Conservation (phyloP, 53 echinoderm and acorn worm genomes). For the Echinarachnius parma region DNA sequence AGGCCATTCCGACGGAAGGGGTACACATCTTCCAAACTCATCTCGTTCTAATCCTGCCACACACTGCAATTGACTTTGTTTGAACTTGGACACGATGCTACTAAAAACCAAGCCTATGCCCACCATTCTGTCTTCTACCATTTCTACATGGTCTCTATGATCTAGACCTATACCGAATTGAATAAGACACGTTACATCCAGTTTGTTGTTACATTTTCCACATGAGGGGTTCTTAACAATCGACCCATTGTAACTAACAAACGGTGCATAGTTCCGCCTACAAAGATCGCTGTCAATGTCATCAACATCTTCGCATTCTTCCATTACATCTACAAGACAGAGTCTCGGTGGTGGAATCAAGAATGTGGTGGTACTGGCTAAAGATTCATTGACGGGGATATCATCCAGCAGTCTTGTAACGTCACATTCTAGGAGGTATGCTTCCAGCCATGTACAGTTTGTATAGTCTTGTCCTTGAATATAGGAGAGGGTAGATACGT, state of each 20-base stretch:
- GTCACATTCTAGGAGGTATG: too few relatives aligned
- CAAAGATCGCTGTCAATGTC: too few relatives aligned
- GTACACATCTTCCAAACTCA: too few relatives aligned
- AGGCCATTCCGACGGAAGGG: too few relatives aligned
- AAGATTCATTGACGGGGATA: neutral
- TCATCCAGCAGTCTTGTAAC: neutral
- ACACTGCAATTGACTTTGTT: too few relatives aligned
- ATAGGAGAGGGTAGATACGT: neutral
- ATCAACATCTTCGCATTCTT: neutral
- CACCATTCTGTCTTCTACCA: too few relatives aligned
- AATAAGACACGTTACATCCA: too few relatives aligned
- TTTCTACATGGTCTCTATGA: too few relatives aligned
- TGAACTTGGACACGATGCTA: too few relatives aligned
- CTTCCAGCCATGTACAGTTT: constrained; percentile 13
- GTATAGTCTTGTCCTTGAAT: constrained; percentile 10
- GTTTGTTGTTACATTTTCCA: constrained; percentile 13
- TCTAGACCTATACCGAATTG: too few relatives aligned
- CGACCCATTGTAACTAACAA: neutral
- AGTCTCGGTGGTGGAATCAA: constrained; percentile 1
- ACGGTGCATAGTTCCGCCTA: neutral
- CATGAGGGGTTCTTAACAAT: constrained; percentile 7
- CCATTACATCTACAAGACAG: neutral
- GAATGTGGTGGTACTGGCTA: neutral
- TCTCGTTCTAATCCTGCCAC: too few relatives aligned
- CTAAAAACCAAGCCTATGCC: too few relatives aligned